These are phyloP conservation scores for Carduelis carduelis DNA, from an alignment of 2,797 vertebrate genomes.

Conservation along the genomic window DNA sequence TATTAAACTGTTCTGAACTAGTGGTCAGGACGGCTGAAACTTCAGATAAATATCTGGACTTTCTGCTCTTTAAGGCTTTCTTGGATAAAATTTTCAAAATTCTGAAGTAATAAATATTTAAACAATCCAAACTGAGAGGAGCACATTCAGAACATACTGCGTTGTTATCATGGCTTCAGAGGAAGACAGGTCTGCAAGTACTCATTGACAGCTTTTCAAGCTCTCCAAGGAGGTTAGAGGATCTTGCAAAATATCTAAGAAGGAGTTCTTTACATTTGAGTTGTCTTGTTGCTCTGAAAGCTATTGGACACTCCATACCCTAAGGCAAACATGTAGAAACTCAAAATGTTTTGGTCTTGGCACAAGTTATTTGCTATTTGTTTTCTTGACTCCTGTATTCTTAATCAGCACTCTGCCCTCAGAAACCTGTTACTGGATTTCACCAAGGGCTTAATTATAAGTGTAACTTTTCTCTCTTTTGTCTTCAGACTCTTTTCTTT, in stretches of 20 bases:
- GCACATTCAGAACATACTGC: background rate
- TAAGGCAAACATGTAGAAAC: background rate
- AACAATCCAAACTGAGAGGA: background rate
- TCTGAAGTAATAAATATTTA: background rate
- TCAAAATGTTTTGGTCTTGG: background rate
- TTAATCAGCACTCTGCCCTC: background rate
- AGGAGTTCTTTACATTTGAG: background rate
- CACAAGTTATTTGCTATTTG: background rate
- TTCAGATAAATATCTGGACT: background rate
- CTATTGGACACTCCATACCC: background rate
- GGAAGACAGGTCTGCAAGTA: background rate
- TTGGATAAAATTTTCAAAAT: background rate
- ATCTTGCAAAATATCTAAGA: background rate
- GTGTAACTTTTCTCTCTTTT: background rate
- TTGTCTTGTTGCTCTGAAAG: background rate
- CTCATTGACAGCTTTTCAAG: background rate
- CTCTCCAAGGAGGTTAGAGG: background rate
- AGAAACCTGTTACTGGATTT: background rate
- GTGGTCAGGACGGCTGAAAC: background rate
- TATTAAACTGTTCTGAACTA: background rate
- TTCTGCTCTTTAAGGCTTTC: background rate
- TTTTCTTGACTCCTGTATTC: background rate
- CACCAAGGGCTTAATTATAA: constrained; percentile 6
- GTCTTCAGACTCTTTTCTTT: background rate
- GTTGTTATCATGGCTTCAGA: background rate